Conservation (phyloP, 2,113 vertebrate species). For the Corythaixoides concolor region DNA sequence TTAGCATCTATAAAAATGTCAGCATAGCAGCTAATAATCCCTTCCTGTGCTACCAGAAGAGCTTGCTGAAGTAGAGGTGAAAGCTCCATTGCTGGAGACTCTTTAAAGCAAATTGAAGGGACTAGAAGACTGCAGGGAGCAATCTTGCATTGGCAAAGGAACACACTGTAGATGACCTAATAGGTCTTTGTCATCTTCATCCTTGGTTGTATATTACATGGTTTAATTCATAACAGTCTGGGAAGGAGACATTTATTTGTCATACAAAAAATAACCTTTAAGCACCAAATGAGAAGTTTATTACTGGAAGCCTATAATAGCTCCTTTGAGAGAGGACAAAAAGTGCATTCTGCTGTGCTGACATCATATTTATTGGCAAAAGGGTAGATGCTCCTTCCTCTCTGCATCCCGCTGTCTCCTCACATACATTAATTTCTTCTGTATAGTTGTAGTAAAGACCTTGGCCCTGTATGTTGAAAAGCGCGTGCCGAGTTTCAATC, state of each 20-base stretch:
- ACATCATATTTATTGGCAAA: neutral
- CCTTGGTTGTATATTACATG: neutral
- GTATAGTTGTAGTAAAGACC: neutral
- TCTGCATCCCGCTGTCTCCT: neutral
- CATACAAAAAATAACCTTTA: slow-evolving; percentile 24
- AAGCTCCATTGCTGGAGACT: neutral
- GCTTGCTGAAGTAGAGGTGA: neutral
- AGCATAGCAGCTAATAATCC: neutral
- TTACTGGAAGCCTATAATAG: neutral
- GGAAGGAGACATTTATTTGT: slow-evolving; percentile 15
- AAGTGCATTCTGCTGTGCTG: neutral
- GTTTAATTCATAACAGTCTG: neutral
- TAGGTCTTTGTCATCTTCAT: neutral
- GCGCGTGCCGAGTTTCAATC: neutral
- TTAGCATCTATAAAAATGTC: neutral
- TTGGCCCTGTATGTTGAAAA: neutral
- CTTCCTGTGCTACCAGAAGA: neutral
- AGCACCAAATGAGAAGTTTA: slow-evolving; percentile 8
- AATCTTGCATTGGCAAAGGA: neutral
- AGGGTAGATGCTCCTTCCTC: neutral
- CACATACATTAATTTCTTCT: neutral
- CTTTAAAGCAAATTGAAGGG: neutral
- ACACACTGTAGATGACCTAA: neutral
- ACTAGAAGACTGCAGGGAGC: neutral
- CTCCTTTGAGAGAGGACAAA: neutral